Evolutionary conservation across 2,888 invertebrate genomes (phyloP).

Genomic region (Brassicogethes aeneus): DNA sequence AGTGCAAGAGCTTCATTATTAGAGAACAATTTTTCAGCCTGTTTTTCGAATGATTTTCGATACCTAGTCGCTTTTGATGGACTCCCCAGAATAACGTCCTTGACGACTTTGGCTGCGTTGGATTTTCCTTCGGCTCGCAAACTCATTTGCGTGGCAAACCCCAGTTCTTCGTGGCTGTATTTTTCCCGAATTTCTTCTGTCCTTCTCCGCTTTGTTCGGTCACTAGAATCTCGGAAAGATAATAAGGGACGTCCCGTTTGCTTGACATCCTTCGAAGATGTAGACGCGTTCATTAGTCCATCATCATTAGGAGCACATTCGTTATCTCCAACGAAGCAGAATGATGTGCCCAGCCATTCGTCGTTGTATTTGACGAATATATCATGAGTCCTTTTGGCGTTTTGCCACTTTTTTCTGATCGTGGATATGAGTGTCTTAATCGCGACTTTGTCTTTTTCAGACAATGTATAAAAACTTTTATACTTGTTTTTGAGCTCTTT

Average conservation of each 20-base stretch:
- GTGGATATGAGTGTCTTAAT: too few relatives aligned
- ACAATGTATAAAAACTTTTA: too few relatives aligned
- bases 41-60: too few relatives aligned
- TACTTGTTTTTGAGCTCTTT: too few relatives aligned
- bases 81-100: conserved; percentile 4
- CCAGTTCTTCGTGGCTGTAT: conserved; percentile 4
- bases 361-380: too few relatives aligned
- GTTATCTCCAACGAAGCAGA: too few relatives aligned
- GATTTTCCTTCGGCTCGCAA: conserved; percentile 7
- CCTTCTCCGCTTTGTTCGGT: conserved; percentile 4
- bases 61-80: conserved; percentile 5
- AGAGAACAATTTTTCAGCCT: not conserved
- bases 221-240: not conserved
- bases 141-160: conserved; percentile 10
- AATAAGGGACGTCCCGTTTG: conserved; percentile 1
- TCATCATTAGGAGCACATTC: too few relatives aligned
- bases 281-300: too few relatives aligned
- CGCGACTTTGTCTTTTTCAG: too few relatives aligned
- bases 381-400: too few relatives aligned
- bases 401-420: too few relatives aligned
- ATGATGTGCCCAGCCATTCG: too few relatives aligned
- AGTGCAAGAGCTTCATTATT: conserved; percentile 2
- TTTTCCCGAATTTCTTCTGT: conserved; percentile 5
- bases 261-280: not conserved
- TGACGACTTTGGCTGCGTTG: conserved; percentile 8